Evolutionary conservation across 2,888 invertebrate species (phyloP), one percentile per base, ranked within the genome.

Genomic region (Acronicta leporina): DNA sequence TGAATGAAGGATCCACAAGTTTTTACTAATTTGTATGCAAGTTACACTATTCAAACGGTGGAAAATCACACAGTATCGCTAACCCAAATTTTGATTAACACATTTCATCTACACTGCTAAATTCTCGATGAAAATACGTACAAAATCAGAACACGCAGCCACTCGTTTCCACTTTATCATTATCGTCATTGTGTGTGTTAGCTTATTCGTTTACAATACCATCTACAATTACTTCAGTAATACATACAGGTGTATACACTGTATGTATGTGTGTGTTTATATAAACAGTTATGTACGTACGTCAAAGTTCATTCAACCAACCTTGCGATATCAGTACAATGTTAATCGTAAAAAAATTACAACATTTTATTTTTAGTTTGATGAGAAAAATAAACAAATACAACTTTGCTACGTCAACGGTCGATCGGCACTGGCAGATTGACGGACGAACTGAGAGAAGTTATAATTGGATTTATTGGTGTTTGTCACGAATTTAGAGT

Each of bases 271-370:
- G 10, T 25, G 35, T 57, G 27, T 50, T 30, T 45, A 14, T 57
- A 33, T 60, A 51, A 40, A 53, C 57, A 40, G 42, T 51, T 62
- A 72, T 66, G 59, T 72, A 56, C 65, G 60, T 72, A 57, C 61
- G 20, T 15, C 14, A 10, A 27, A 79, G 86, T 85, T 84, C 81
- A 62, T 85, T 86, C 80, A 87, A 83, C 86, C 79, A 86, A 83
- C 85, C 84, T 84, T 84, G 82, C 60, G 74, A 75, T 80, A 78
- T 70, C 69, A 71, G 50, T 75, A 68, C 69, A 68, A 75, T 71
- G 73, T 68, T 58, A 75, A 75, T 77, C 80, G 76, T 77, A 67
- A 80, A 73, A 69, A 45, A 45, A 64, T 77, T 79, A 75, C 67
- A 69, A 74, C 66, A 45, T 63, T 75, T 77, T 82, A 79, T 81